Evolutionary conservation across 2,888 invertebrate genomes (phyloP), one percentile per base, ranked within the genome.

Genomic region (Phlogophora meticulosa): DNA sequence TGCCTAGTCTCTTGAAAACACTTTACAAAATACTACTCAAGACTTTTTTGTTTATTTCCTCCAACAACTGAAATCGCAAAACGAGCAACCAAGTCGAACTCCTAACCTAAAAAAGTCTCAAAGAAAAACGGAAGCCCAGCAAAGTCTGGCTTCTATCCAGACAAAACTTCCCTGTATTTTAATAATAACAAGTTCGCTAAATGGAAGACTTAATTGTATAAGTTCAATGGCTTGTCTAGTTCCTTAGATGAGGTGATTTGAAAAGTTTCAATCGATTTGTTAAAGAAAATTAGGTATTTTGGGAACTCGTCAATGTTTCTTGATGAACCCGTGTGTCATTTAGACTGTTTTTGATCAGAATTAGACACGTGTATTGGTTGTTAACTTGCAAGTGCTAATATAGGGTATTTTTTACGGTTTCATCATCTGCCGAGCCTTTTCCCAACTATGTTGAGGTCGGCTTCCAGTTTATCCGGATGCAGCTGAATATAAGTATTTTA

Each of bases 101-200:
- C 13, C 9, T 57, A 45, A 3, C 15, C 7, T 49, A 52, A 51
- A 61, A 58, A 57, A 11, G 48, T 48, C 53, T 45, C 45, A 60
- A 59, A 65, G 32, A 49, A 62, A 52, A 64, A 57, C 32, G 48
- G 7, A 55, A 60, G n/a, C 40, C 46, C 36, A 15, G 32, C 22
- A 34, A n/a, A 56, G 28, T 53, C 59, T 78, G 76, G 79, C 79
- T 51, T 1, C 5, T 0, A 34, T 75, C 71, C 79, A 81, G 62
- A 66, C 46, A 69, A 52, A 78, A 68, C 53, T 58, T 60, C 7
- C 24, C 11, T 43, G 2, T 57, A 32, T 24, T 48, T 62, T 55
- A 53, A 56, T 55, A 61, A 70, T 68, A 81, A 74, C 53, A 57
- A 77, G 20, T 62, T 65, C 7, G 52, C 15, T 67, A 68, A 72